Percentiles rank a stretch among this genome's conserved stretches.
These are phyloP conservation scores for Pteronotus mesoamericanus DNA, from an alignment of 2,797 vertebrate species.

Conservation along the genomic window DNA sequence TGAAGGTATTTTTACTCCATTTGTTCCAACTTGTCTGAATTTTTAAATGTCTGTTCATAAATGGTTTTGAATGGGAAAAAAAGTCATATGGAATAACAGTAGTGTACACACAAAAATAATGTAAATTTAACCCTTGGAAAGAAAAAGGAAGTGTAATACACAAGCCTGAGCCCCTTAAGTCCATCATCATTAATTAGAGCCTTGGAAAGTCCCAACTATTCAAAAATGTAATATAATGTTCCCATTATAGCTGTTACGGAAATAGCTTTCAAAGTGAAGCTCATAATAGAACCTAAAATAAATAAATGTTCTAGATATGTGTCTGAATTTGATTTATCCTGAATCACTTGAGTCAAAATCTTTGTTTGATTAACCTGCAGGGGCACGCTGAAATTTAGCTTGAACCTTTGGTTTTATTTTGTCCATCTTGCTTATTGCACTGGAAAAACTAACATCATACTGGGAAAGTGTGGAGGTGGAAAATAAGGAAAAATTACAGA, in stretches of 20 bases:
- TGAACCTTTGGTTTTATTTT: slow-evolving; percentile 50
- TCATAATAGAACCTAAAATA: background rate
- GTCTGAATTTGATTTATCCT: slow-evolving; percentile 42
- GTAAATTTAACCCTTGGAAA: background rate
- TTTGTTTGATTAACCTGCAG: slow-evolving; percentile 55
- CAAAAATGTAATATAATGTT: background rate
- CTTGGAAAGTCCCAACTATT: background rate
- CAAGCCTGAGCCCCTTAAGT: background rate
- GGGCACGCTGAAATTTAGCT: slow-evolving; percentile 57
- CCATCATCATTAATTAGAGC: background rate
- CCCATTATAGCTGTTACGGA: background rate
- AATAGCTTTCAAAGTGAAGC: slow-evolving; percentile 19
- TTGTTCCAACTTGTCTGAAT: background rate
- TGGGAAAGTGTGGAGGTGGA: background rate
- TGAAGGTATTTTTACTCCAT: background rate
- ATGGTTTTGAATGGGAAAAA: background rate
- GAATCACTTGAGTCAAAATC: slow-evolving; percentile 38
- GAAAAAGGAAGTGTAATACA: background rate
- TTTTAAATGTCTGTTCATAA: slow-evolving; percentile 36
- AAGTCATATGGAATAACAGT: background rate
- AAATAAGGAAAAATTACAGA: slow-evolving; percentile 54
- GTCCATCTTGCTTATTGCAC: slow-evolving; percentile 68
- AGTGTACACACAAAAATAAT: background rate
- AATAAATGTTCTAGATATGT: background rate
- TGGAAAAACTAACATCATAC: slow-evolving; percentile 43